Conservation (phyloP, 2,797 vertebrate genomes). For the Anabacerthia variegaticeps region DNA sequence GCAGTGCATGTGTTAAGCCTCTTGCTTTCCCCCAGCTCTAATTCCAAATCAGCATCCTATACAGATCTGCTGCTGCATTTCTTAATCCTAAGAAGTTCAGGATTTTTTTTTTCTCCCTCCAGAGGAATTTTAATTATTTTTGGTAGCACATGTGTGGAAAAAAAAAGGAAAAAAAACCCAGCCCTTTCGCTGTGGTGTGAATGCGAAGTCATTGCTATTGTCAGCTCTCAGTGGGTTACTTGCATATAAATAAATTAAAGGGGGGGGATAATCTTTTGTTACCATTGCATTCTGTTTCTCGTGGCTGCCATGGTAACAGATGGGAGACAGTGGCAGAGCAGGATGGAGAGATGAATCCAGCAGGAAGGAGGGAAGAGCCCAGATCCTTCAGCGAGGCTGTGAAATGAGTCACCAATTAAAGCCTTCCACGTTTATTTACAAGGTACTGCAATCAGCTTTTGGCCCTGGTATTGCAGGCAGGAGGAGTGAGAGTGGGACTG, state of each 20-base stretch:
- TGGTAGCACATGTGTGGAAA: neutral
- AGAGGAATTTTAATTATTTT: constrained; percentile 32
- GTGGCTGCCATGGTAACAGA: constrained; percentile 69
- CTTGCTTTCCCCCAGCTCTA: neutral
- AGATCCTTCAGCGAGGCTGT: neutral
- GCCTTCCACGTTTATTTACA: neutral
- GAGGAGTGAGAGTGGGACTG: neutral
- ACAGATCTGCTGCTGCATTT: constrained; percentile 17
- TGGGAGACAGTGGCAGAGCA: neutral
- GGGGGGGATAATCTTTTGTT: constrained; percentile 18
- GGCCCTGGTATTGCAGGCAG: neutral
- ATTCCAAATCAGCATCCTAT: constrained; percentile 26
- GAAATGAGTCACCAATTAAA: neutral
- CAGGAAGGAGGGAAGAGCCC: neutral
- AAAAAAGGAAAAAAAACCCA: fast-evolving
- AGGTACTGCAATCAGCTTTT: neutral
- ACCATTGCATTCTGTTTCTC: constrained; percentile 1
- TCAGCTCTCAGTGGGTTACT: constrained; percentile 6
- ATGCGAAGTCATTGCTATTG: constrained; percentile 1
- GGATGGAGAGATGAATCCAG: neutral
- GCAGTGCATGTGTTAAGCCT: neutral
- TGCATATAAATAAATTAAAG: constrained; percentile 51
- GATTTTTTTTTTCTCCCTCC: neutral
- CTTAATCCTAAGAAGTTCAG: constrained; percentile 37
- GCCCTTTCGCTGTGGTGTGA: neutral